Conservation (phyloP, 1,140 invertebrate genomes). For the Cylas formicarius region DNA sequence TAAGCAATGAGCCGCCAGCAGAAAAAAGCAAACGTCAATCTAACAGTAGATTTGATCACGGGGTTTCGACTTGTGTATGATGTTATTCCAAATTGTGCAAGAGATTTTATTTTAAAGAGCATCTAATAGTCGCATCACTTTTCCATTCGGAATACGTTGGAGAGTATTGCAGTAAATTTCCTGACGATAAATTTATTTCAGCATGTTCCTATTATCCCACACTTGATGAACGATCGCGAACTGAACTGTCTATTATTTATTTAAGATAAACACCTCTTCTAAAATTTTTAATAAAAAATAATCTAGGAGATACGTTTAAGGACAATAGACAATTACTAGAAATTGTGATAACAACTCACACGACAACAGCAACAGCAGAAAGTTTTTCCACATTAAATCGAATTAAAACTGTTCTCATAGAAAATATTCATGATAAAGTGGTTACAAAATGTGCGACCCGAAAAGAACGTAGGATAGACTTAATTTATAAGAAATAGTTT, state of each 20-base stretch:
- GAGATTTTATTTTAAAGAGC: constrained; percentile 18
- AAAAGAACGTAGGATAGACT: constrained; percentile 1
- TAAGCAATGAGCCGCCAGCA: neutral
- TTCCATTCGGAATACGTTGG: constrained; percentile 18
- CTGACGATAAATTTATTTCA: neutral
- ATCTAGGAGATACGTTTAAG: constrained; percentile 21
- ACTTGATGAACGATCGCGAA: constrained; percentile 9
- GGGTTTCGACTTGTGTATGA: constrained; percentile 20
- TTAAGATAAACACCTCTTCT: constrained; percentile 6
- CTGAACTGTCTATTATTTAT: constrained; percentile 20
- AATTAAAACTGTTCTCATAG: constrained; percentile 35
- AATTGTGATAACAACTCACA: constrained; percentile 25
- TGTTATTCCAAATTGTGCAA: constrained; percentile 14
- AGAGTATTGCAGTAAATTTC: constrained; percentile 6
- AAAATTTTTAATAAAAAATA: constrained; percentile 19
- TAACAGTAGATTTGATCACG: constrained; percentile 2
- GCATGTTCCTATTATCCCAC: constrained; percentile 4
- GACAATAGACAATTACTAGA: constrained; percentile 23
- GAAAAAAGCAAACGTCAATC: constrained; percentile 4
- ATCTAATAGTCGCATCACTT: constrained; percentile 15
- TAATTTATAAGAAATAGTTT: no score
- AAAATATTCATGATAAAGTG: constrained; percentile 18
- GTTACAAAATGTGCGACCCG: constrained; percentile 6
- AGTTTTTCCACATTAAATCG: constrained; percentile 36
- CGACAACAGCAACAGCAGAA: constrained; percentile 31